Base-by-base conservation (phyloP, 2,888 invertebrate genomes). In the Sphaerophoria rueppellii region DNA sequence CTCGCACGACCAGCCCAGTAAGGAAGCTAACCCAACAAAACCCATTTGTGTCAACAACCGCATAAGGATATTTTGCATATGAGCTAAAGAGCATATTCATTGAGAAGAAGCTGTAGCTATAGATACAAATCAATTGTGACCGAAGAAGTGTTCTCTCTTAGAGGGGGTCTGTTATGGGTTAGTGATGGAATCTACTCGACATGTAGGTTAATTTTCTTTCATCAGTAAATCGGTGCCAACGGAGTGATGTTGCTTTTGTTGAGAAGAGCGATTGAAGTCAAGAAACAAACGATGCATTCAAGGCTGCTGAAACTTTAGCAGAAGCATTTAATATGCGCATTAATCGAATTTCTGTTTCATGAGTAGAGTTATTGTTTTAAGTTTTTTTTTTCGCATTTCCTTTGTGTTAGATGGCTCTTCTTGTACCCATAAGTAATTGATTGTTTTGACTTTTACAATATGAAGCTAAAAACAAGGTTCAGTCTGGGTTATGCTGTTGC, bases 41-140 rank as follows among this genome's bases (percentile, higher is more conserved):
- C 37, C 40, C 35, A 48, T 65, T 43, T 34, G 69, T 61, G 80
- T 69, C 83, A 83, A 76, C 75, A 83, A 76, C 75, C 80, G 58
- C 52, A 35, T 6, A 35, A 48, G 37, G 54, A 71, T 58, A 11
- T 73, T 16, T 69, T 57, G 9, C 50, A 48, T 65, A 5, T 24
- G 12, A 34, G 43, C 24, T 24, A 1, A 24, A 24, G n/a, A 46
- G 16, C 14, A 34, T 65, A 14, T 52, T 40, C 6, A 1, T 7
- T 6, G 16, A 12, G 5, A 11, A 12, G 35, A 24, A 5, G 16
- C 5, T 12, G 37, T 58, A 43, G 16, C 34, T 55, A 12, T 34
- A 34, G n/a, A 32, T 24, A 43, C 65, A 37, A 80, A 80, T 83
- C 83, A 72, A 83, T 83, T 80, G 37, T 54, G 52, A 58, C 65